These are phyloP conservation scores for Atherinomorus stipes DNA, from an alignment of 2,113 vertebrate genomes.

Conservation along the genomic window DNA sequence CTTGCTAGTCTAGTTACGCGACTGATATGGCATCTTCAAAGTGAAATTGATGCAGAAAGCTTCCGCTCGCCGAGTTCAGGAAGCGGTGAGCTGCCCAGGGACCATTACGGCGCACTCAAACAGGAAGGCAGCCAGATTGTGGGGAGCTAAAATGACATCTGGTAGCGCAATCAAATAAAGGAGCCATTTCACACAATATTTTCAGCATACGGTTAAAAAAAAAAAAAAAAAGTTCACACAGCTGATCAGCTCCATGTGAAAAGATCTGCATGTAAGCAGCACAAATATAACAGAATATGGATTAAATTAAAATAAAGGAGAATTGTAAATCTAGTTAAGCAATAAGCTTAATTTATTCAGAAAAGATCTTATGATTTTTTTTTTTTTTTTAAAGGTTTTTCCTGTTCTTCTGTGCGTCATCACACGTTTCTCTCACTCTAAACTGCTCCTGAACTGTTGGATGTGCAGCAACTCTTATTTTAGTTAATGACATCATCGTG, in stretches of 20 bases:
- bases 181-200: conserved; percentile 72
- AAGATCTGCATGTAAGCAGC: no score
- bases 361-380: no score
- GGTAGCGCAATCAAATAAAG: conserved; percentile 80
- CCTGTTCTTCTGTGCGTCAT: no score
- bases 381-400: no score
- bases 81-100: conserved; percentile 80
- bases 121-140: conserved; percentile 81
- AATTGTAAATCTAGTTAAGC: neutral
- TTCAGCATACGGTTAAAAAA: conserved; percentile 69
- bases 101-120: conserved; percentile 78
- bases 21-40: conserved; percentile 83
- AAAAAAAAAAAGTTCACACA: conserved; percentile 39
- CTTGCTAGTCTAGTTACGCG: conserved; percentile 74
- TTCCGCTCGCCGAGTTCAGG: conserved; percentile 82
- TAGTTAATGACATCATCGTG: neutral
- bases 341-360: neutral
- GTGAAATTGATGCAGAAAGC: conserved; percentile 83
- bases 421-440: no score
- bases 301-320: no score
- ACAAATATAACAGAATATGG: no score
- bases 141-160: conserved; percentile 84
- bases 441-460: no score
- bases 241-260: conserved; percentile 36
- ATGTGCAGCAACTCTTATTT: neutral